Evolutionary conservation across 2,113 vertebrate species (phyloP).

Genomic region (Echinops telfairi): DNA sequence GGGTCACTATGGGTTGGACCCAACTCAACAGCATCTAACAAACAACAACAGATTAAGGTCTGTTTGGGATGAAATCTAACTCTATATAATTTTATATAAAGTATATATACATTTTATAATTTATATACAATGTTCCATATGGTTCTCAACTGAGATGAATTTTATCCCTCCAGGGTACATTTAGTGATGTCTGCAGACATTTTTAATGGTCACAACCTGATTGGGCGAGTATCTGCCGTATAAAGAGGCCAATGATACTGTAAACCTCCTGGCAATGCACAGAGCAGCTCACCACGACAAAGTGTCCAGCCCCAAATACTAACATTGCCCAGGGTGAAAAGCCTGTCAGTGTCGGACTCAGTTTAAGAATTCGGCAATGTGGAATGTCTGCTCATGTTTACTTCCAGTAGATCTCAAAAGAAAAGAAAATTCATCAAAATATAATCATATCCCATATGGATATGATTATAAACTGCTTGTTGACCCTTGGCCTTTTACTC

Average conservation of each 20-base stretch:
- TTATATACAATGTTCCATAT: background rate
- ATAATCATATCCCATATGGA: background rate
- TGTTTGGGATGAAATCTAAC: slow-evolving; percentile 14
- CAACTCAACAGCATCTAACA: no score
- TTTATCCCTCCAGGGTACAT: background rate
- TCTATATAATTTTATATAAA: background rate
- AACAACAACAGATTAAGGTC: background rate
- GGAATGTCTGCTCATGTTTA: background rate
- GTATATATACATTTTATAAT: no score
- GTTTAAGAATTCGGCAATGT: background rate
- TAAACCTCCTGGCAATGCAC: background rate
- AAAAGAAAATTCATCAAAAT: slow-evolving; percentile 27
- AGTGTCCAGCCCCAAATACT: background rate
- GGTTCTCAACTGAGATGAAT: background rate
- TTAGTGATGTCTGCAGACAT: background rate
- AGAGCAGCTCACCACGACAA: background rate
- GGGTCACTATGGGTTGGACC: no score
- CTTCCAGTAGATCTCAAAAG: background rate
- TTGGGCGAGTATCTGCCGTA: background rate
- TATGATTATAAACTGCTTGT: background rate
- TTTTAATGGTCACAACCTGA: background rate
- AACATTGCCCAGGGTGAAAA: background rate
- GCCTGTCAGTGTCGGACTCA: background rate
- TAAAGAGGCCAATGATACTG: background rate
- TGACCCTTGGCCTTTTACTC: slow-evolving; percentile 1